A percentile compares a stretch with the other conserved stretches of the same genome.
These are phyloP conservation scores for Malthinus seriepunctatus DNA, from an alignment of 2,888 invertebrate species.

Conservation along the genomic window DNA sequence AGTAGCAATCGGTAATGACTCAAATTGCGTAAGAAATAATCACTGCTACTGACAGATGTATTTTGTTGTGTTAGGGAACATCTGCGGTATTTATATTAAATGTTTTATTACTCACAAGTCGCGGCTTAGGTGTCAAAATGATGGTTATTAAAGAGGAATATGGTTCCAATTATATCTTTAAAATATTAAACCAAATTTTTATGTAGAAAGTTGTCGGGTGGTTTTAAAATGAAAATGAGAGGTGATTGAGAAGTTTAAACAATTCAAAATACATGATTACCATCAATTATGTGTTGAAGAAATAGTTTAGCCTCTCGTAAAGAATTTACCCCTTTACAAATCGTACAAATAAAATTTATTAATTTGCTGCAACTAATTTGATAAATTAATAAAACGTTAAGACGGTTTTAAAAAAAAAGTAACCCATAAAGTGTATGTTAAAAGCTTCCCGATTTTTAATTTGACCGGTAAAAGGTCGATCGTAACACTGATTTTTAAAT, in stretches of 20 bases:
- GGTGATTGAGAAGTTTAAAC: too few relatives aligned
- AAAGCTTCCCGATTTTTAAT: slow-evolving; percentile 35
- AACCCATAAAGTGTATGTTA: not conserved
- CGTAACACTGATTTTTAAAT: slow-evolving; percentile 43
- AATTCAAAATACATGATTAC: too few relatives aligned
- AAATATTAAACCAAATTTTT: not conserved
- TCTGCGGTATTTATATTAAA: slow-evolving; percentile 18
- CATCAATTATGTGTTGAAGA: too few relatives aligned
- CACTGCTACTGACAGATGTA: slow-evolving; percentile 19
- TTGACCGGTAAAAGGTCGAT: slow-evolving; percentile 40
- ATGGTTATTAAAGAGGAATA: slow-evolving; percentile 7
- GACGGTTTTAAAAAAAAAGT: too few relatives aligned
- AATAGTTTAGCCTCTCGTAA: too few relatives aligned
- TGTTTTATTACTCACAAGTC: slow-evolving; percentile 15
- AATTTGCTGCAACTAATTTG: too few relatives aligned
- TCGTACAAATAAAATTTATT: too few relatives aligned
- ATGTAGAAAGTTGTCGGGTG: not conserved
- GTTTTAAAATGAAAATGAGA: too few relatives aligned
- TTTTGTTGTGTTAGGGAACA: slow-evolving; percentile 25
- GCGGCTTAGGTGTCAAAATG: slow-evolving; percentile 8
- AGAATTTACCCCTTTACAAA: too few relatives aligned
- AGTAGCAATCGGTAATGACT: slow-evolving; percentile 9
- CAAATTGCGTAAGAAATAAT: slow-evolving; percentile 17
- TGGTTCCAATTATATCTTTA: slow-evolving; percentile 4
- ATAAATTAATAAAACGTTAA: too few relatives aligned